phyloP scores from a whole-genome alignment of 2,113 vertebrate species.

The Chroicocephalus ridibundus region DNA sequence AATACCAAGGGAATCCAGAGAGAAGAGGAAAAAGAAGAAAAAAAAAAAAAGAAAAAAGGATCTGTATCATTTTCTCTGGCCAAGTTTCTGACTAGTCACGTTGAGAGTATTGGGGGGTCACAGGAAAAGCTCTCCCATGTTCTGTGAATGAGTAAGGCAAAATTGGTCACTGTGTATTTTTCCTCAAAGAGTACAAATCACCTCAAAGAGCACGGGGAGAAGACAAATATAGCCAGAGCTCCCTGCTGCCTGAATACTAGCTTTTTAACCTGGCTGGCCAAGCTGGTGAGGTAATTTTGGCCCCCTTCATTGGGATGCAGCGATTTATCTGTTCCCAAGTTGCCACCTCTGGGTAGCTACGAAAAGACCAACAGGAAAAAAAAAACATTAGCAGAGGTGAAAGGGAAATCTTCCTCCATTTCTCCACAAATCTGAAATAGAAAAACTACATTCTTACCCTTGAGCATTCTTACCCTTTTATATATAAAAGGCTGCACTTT shows the following conservation, averaged over 20 bases:
- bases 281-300: neutral
- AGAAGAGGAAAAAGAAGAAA: neutral
- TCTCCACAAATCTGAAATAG: neutral
- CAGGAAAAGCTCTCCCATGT: neutral
- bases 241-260: neutral
- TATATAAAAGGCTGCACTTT: neutral
- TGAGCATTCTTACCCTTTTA: neutral
- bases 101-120: neutral
- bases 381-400: neutral
- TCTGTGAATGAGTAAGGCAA: neutral
- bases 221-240: neutral
- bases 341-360: neutral
- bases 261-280: neutral
- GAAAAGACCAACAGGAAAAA: neutral
- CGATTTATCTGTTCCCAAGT: neutral
- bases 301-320: neutral
- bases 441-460: neutral
- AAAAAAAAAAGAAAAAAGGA: neutral
- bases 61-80: neutral
- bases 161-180: neutral
- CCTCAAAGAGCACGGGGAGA: neutral
- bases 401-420: neutral
- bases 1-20: neutral
- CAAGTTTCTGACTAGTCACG: neutral
- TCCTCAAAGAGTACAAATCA: neutral